Evolutionary conservation across 2,888 invertebrate genomes (phyloP).

Genomic region (Charanyca ferruginea): DNA sequence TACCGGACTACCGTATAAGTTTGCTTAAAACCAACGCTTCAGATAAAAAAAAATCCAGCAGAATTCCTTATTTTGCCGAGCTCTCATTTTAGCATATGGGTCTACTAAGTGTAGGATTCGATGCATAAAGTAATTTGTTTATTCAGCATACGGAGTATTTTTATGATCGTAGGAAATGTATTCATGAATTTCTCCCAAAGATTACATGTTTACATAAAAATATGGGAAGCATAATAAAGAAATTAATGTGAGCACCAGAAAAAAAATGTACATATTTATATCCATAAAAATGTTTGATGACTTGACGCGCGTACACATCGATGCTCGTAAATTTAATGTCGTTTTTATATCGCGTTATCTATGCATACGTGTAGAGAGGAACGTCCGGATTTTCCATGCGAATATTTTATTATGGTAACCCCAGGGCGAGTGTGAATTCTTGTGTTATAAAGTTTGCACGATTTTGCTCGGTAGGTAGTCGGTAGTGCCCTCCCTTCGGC

Average conservation of each 20-base stretch:
- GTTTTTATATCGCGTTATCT: slow-evolving; percentile 74
- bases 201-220: slow-evolving; percentile 68
- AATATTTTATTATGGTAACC: slow-evolving; percentile 74
- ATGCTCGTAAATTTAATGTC: slow-evolving; percentile 73
- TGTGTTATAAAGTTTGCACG: slow-evolving; percentile 69
- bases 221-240: slow-evolving; percentile 64
- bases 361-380: slow-evolving; percentile 68
- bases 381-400: slow-evolving; percentile 71
- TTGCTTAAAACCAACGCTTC: slow-evolving; percentile 21
- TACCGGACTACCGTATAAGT: slow-evolving; percentile 11
- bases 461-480: slow-evolving; percentile 52
- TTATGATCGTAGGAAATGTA: slow-evolving; percentile 64
- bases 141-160: slow-evolving; percentile 61
- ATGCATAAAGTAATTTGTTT: slow-evolving; percentile 64
- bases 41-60: slow-evolving; percentile 31
- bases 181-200: slow-evolving; percentile 65
- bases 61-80: slow-evolving; percentile 29
- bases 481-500: slow-evolving; percentile 67
- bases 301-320: slow-evolving; percentile 64
- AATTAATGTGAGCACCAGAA: slow-evolving; percentile 67
- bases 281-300: slow-evolving; percentile 68
- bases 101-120: slow-evolving; percentile 51
- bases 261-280: slow-evolving; percentile 66
- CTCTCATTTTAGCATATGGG: slow-evolving; percentile 46
- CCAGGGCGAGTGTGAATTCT: slow-evolving; percentile 68